Conservation (phyloP, 1,140 invertebrate species). For the Trichoplusia ni region DNA sequence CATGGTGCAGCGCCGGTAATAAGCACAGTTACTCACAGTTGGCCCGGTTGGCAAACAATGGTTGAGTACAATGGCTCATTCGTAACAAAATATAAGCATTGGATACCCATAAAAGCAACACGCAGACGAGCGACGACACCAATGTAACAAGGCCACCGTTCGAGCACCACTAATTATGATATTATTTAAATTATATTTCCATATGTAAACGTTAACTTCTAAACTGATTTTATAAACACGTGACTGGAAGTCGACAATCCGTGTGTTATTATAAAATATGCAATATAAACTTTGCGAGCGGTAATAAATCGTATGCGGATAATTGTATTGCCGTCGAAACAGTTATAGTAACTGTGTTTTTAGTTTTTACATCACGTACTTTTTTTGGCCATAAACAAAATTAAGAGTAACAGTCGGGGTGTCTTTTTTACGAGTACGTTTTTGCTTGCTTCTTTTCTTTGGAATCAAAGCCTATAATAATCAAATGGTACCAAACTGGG, state of each 20-base stretch:
- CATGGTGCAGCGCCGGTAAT: neutral
- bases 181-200: neutral
- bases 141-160: neutral
- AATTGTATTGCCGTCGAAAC: too few species aligned
- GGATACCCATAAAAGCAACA: conserved; percentile 15
- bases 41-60: conserved; percentile 41
- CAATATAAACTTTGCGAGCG: too few species aligned
- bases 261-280: neutral
- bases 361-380: neutral
- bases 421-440: too few species aligned
- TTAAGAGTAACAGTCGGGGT: too few species aligned
- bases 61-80: conserved; percentile 41
- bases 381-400: neutral
- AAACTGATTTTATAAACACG: too few species aligned
- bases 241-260: neutral
- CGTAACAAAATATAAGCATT: conserved; percentile 46
- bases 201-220: neutral
- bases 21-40: conserved; percentile 30
- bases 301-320: neutral
- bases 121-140: neutral
- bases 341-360: too few species aligned
- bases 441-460: too few species aligned
- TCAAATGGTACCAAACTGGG: too few species aligned
- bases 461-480: too few species aligned
- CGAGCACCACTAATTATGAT: too few species aligned